These are phyloP conservation scores for Xestoiulus laeticollis DNA, from an alignment of 2,888 invertebrate species.

Conservation along the genomic window DNA sequence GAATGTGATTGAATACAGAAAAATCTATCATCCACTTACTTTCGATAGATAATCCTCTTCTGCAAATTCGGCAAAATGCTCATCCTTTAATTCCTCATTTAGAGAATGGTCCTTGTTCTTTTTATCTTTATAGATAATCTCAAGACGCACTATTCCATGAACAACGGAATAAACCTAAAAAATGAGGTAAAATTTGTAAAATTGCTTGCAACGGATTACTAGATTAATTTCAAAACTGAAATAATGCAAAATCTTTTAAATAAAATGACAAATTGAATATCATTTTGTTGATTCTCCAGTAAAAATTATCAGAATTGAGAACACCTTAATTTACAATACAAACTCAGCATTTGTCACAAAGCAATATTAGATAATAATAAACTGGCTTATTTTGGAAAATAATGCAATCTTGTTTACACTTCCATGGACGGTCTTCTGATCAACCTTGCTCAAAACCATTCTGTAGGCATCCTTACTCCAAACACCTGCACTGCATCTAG, in stretches of 20 bases:
- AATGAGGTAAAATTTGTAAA: background rate
- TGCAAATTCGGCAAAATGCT: conserved; percentile 72
- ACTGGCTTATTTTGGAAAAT: no score
- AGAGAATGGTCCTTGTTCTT: conserved; percentile 66
- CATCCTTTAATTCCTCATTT: conserved; percentile 73
- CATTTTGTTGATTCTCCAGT: no score
- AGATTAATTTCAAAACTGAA: no score
- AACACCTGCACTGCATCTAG: conserved; percentile 69
- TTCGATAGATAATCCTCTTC: conserved; percentile 84
- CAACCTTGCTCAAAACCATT: conserved; percentile 59
- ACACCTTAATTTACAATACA: no score
- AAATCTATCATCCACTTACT: conserved; percentile 58
- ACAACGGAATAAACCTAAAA: conserved; percentile 79
- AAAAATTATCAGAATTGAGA: no score
- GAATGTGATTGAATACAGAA: no score
- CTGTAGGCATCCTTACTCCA: conserved; percentile 71
- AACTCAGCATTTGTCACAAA: no score
- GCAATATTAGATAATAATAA: no score
- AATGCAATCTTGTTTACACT: conserved; percentile 57
- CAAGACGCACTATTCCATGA: conserved; percentile 75
- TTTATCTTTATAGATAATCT: conserved; percentile 66
- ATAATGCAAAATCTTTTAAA: no score
- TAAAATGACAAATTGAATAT: no score
- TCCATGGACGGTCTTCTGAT: conserved; percentile 58
- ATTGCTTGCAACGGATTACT: background rate